Percentiles rank a stretch among this genome's conserved stretches.
Conservation (phyloP, 1,140 invertebrate species). For the Prorops nasuta region DNA sequence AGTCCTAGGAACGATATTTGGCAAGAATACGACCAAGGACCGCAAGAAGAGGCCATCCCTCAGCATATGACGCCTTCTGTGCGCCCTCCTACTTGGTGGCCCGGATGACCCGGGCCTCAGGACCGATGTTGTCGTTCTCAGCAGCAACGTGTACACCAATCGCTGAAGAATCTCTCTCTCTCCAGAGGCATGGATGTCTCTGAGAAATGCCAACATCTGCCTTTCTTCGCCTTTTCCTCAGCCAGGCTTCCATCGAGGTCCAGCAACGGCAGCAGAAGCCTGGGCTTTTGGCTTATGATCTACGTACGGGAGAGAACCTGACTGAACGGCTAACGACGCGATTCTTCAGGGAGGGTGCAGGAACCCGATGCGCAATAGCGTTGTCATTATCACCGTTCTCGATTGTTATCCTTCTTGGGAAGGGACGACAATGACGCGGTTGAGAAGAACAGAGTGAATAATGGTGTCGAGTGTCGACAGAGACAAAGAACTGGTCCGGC, state of each 20-base stretch:
- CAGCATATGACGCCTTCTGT: conserved; percentile 62
- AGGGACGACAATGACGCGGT: too few species aligned
- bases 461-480: too few species aligned
- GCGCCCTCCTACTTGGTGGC: conserved; percentile 45
- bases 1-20: conserved; percentile 75
- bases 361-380: too few species aligned
- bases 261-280: background rate
- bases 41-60: conserved; percentile 74
- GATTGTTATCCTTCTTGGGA: too few species aligned
- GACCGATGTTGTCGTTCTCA: conserved; percentile 43
- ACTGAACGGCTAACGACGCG: background rate
- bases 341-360: background rate
- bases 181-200: too few species aligned
- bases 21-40: conserved; percentile 71
- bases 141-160: conserved; percentile 44
- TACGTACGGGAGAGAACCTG: background rate
- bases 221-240: background rate
- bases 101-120: conserved; percentile 41
- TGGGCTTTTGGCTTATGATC: background rate
- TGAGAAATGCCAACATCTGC: background rate
- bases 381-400: too few species aligned
- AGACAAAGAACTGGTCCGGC: too few species aligned
- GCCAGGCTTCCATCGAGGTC: background rate
- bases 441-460: too few species aligned
- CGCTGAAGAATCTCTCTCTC: conserved; percentile 29